Evolutionary conservation across 2,888 invertebrate species (phyloP).

Genomic region (Amblyjoppa fuscipennis): DNA sequence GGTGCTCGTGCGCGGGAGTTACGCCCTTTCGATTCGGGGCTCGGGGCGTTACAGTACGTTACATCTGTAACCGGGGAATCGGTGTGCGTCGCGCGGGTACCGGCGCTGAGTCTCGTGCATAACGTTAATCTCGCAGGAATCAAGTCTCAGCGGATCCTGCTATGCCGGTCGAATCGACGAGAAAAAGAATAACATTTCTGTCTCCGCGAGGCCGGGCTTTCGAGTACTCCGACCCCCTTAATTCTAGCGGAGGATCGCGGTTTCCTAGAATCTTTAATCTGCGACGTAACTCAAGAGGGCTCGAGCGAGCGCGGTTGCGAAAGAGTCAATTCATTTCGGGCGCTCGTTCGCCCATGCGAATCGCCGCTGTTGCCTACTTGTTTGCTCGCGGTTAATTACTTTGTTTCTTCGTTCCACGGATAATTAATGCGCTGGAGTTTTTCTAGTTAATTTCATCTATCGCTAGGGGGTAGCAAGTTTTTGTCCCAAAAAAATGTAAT

Average conservation of each 20-base stretch:
- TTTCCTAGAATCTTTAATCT: constrained; percentile 63
- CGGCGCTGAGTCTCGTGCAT: constrained; percentile 44
- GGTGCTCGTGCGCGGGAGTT: background rate
- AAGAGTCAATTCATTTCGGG: constrained; percentile 42
- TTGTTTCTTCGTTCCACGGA: background rate
- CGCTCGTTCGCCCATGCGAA: background rate
- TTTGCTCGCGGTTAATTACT: background rate
- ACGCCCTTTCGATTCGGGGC: background rate
- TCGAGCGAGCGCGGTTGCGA: constrained; percentile 11
- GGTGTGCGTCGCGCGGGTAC: background rate
- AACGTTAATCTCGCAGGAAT: constrained; percentile 63
- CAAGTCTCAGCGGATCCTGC: constrained; percentile 60
- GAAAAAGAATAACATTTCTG: constrained; percentile 11
- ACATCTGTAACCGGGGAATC: background rate
- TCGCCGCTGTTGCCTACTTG: background rate
- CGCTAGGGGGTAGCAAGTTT: too few species aligned
- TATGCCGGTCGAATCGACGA: background rate
- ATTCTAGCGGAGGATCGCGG: constrained; percentile 61
- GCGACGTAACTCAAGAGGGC: constrained; percentile 42
- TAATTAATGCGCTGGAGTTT: background rate
- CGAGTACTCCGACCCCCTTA: constrained; percentile 52
- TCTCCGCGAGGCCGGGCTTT: constrained; percentile 30
- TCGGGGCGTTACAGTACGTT: background rate
- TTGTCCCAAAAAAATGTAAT: too few species aligned
- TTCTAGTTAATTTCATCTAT: background rate